Evolutionary conservation across 1,140 invertebrate species (phyloP).

Genomic region (Melitaea cinxia): DNA sequence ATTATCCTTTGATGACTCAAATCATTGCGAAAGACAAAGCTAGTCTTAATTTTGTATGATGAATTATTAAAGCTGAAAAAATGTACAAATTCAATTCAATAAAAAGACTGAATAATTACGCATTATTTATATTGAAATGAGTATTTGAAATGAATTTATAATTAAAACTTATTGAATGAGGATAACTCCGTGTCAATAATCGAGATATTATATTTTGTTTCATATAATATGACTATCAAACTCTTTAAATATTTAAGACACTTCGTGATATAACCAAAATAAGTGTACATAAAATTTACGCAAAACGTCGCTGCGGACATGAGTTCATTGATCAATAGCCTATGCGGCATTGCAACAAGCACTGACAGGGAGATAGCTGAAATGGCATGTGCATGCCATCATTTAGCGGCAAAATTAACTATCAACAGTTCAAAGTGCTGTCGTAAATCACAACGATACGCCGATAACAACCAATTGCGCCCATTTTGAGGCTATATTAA

Average conservation of each 20-base stretch:
- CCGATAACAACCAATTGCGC: slow-evolving; percentile 37
- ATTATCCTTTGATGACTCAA: too few species aligned
- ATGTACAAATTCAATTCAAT: too few species aligned
- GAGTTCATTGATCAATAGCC: neutral
- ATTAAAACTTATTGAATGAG: too few species aligned
- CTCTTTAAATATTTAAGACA: neutral
- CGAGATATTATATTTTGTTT: too few species aligned
- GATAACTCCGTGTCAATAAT: too few species aligned
- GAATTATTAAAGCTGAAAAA: too few species aligned
- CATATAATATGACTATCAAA: too few species aligned
- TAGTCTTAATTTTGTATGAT: too few species aligned
- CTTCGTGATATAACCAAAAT: neutral
- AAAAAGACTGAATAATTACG: too few species aligned
- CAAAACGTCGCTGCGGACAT: neutral
- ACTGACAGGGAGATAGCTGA: slow-evolving; percentile 9
- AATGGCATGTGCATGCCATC: neutral
- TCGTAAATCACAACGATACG: slow-evolving; percentile 33
- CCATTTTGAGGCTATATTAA: slow-evolving; percentile 31
- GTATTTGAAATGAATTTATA: too few species aligned
- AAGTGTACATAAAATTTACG: neutral
- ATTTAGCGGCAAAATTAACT: slow-evolving; percentile 27
- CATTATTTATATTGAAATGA: too few species aligned
- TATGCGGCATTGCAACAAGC: slow-evolving; percentile 9
- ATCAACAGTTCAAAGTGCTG: slow-evolving; percentile 35
- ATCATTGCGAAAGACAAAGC: too few species aligned